Conservation (phyloP, 2,797 vertebrate species). For the Streptopelia turtur region DNA sequence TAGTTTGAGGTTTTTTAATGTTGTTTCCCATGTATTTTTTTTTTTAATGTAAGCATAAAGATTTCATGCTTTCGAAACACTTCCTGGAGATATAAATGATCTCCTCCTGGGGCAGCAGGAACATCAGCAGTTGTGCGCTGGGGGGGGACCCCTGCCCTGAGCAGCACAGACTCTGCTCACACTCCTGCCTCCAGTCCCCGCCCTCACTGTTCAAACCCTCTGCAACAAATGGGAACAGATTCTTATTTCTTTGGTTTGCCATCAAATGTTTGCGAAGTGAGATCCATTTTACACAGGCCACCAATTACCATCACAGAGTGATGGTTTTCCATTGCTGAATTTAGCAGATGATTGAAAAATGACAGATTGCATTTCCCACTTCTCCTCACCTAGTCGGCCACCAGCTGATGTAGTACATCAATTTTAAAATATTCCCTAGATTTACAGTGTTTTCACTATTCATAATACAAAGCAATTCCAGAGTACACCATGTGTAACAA, state of each 20-base stretch:
- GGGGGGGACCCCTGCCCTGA: too few species aligned
- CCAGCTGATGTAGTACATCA: neutral
- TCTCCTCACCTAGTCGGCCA: neutral
- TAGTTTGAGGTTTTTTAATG: neutral
- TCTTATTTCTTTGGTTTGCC: neutral
- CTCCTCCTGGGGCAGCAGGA: neutral
- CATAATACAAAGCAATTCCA: neutral
- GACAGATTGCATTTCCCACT: neutral
- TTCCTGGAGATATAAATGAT: neutral
- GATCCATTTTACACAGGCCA: neutral
- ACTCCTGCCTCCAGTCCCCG: neutral
- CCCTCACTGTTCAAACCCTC: neutral
- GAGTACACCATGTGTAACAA: neutral
- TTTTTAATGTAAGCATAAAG: neutral
- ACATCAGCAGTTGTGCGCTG: accelerated
- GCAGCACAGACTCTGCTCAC: accelerated
- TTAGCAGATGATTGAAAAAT: constrained; percentile 6
- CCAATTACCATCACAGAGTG: neutral
- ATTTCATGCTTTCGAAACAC: neutral
- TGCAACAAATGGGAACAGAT: neutral
- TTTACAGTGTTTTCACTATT: neutral
- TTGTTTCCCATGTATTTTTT: neutral
- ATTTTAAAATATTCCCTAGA: neutral
- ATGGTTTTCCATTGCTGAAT: neutral
- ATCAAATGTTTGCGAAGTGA: neutral